Base-by-base conservation (phyloP, 2,113 vertebrate genomes). In the Aegotheles bennettii region DNA sequence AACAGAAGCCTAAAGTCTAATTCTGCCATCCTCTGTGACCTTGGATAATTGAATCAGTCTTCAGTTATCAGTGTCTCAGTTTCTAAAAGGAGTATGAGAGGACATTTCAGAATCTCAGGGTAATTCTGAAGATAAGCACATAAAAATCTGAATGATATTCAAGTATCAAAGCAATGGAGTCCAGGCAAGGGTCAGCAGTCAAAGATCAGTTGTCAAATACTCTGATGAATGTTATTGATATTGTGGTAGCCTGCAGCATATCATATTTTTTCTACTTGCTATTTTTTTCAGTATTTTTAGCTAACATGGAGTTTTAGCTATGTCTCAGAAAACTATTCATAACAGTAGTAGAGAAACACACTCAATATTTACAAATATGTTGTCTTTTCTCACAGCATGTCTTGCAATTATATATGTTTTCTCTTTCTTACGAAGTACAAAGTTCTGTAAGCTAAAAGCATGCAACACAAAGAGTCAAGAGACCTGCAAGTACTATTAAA, bases 401-500 rank as follows among this genome's bases (percentile, higher is more conserved):
- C 56, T 84, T 84, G 50, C 10, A 91, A 65, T 83, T 91, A 59
- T 40, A 77, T n/a, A 25, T 56, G 16, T 53, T 92, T 86, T 73
- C 24, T 76, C 26, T 83, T 94, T 91, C 74, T 74, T 79, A 75
- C 29, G 61, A 89, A 88, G n/a, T 23, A 54, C 59, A 57, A 77
- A n/a, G 36, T 73, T 94, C 64, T 84, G n/a, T 3, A 40, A 93
- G 68, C 69, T 92, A 64, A 89, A 91, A 85, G 23, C 51, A 18
- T n/a, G 12, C 25, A 91, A 74, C 23, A 83, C 23, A 91, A 80
- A 80, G 67, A 94, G 48, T 16, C 63, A 89, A 88, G 79, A 38
- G 60, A 95, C 43, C 36, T 88, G 59, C 75, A 84, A 93, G 82
- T 78, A 24, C 91, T 88, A 84, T 90, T 96, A 96, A 93, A 78